Evolutionary conservation across 2,888 invertebrate species (phyloP).

Genomic region (Orthosia gracilis): DNA sequence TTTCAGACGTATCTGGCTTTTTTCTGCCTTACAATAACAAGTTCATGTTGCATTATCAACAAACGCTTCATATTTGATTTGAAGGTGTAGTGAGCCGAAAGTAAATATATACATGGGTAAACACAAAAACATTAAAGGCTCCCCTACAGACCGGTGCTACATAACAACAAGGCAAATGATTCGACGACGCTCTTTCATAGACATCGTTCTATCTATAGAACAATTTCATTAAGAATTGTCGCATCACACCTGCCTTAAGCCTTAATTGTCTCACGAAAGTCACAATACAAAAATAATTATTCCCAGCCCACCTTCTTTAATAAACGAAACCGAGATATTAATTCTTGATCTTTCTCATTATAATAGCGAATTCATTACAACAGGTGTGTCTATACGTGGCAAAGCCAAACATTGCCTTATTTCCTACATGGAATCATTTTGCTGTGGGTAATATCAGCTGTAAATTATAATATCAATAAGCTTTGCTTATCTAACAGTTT

Average conservation of each 20-base stretch:
- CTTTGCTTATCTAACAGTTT: slow-evolving; percentile 8
- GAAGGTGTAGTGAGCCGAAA: too few relatives aligned
- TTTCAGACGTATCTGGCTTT: too few relatives aligned
- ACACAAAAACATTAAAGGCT: not conserved
- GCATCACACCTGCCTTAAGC: too few relatives aligned
- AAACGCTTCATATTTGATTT: too few relatives aligned
- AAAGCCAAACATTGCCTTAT: not conserved
- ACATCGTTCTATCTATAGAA: too few relatives aligned
- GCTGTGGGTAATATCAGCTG: slow-evolving; percentile 1
- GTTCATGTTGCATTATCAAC: too few relatives aligned
- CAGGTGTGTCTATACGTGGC: not conserved
- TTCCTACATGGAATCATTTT: slow-evolving; percentile 14
- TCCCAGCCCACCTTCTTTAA: not conserved
- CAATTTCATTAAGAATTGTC: too few relatives aligned
- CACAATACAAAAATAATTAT: not conserved
- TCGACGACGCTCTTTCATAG: too few relatives aligned
- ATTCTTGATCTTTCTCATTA: slow-evolving; percentile 12
- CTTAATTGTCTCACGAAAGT: not conserved
- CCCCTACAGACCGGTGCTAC: too few relatives aligned
- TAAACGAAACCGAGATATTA: not conserved
- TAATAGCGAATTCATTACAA: slow-evolving; percentile 14
- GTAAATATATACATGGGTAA: not conserved
- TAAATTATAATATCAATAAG: slow-evolving; percentile 26
- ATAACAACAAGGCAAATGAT: too few relatives aligned
- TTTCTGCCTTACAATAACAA: too few relatives aligned